Evolutionary conservation across 1,140 invertebrate species (phyloP).

Genomic region (Acromyrmex heyeri): DNA sequence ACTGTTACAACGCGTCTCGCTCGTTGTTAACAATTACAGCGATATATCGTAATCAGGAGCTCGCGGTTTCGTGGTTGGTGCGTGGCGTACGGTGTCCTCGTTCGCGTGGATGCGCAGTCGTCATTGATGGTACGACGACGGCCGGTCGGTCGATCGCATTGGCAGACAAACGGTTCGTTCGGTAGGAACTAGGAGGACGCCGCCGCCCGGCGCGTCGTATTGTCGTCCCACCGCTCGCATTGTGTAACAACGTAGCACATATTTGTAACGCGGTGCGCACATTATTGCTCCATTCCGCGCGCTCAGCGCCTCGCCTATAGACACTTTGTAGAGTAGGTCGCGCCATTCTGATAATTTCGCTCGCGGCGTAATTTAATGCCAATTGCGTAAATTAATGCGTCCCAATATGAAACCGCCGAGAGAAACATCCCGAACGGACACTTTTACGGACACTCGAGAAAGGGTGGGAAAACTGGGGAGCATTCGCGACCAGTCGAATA

Average conservation of each 20-base stretch:
- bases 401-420: not conserved
- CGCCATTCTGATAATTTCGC: constrained; percentile 29
- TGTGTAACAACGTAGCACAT: constrained; percentile 37
- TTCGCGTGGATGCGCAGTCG: constrained; percentile 8
- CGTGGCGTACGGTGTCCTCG: not conserved
- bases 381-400: not conserved
- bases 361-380: not conserved
- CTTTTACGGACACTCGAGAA: not conserved
- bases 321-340: constrained; percentile 38
- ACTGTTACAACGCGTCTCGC: too few relatives aligned
- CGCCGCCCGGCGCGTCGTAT: constrained; percentile 12
- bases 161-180: not conserved
- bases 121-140: not conserved
- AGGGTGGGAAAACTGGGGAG: not conserved
- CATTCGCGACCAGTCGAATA: not conserved
- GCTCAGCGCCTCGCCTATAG: constrained; percentile 9
- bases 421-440: not conserved
- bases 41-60: constrained; percentile 13
- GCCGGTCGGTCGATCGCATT: not conserved
- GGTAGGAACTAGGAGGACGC: constrained; percentile 21
- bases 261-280: constrained; percentile 41
- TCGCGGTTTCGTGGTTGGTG: not conserved
- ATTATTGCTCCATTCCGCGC: constrained; percentile 38
- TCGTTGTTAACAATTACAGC: not conserved
- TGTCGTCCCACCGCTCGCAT: constrained; percentile 12